These are phyloP conservation scores for Diorhabda elongata DNA, from an alignment of 1,140 invertebrate genomes.

Conservation along the genomic window DNA sequence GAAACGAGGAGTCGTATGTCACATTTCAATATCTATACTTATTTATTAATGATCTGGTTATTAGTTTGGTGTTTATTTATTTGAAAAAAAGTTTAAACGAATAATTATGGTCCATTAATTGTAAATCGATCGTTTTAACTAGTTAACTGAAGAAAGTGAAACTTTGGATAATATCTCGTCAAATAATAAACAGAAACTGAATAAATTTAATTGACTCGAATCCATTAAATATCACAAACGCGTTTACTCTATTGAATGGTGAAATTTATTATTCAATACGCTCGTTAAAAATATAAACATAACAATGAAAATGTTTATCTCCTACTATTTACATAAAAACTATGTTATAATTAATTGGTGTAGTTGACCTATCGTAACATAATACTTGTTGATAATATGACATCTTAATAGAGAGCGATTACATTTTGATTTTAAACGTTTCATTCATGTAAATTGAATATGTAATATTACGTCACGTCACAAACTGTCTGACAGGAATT, in stretches of 20 bases:
- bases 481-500: not conserved
- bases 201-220: slow-evolving; percentile 1
- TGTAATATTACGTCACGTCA: slow-evolving; percentile 10
- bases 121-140: not conserved
- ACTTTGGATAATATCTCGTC: not conserved
- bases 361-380: slow-evolving; percentile 22
- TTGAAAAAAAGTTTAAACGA: too few species aligned
- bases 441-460: slow-evolving; percentile 17
- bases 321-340: slow-evolving; percentile 22
- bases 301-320: slow-evolving; percentile 23
- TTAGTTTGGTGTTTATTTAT: too few species aligned
- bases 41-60: too few species aligned
- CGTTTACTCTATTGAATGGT: slow-evolving; percentile 9
- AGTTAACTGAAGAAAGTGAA: not conserved
- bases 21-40: too few species aligned
- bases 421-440: slow-evolving; percentile 19
- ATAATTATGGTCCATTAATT: not conserved
- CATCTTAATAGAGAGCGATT: slow-evolving; percentile 21
- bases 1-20: too few species aligned
- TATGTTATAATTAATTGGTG: slow-evolving; percentile 23
- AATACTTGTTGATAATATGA: slow-evolving; percentile 20
- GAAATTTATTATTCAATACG: slow-evolving; percentile 19
- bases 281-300: slow-evolving; percentile 23
- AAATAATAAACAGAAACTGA: slow-evolving; percentile 1
- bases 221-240: not conserved